Evolutionary conservation across 2,888 invertebrate species (phyloP), one percentile per base, ranked within the genome.

Genomic region (Melinaea marsaeus): DNA sequence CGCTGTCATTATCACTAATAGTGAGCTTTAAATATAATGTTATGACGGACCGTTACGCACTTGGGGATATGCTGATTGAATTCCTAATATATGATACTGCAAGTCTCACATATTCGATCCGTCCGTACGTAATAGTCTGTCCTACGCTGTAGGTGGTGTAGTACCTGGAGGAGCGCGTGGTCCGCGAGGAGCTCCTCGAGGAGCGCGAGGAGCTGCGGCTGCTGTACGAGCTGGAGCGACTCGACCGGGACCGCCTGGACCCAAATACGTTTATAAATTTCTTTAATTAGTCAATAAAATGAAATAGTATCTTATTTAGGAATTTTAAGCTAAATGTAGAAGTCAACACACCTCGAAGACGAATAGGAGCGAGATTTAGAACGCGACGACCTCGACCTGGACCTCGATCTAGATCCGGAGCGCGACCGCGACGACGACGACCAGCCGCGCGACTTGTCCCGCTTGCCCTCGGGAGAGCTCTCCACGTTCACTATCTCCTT

Each of bases 221-320:
- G 78, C 86, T 90, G 80, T 92, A 93, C 4, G 93, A 93, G 70
- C 91, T 91, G 59, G 88, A 89, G 4, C 90, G 84, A 57, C 82
- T 83, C 7, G 90, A 87, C 2, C 86, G 84, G 22, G 89, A 88
- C 2, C 86, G 79, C 47, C 88, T 88, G 79, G 0, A 74, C 72
- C 63, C 35, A 42, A 47, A n/a, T n/a, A 51, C 35, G 33, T 2
- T 51, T 22, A 22, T 22, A 22, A 22, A 46, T 46, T 32, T 13
- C 6, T 51, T 51, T 51, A 32, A 32, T 32, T 1, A 22, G 7
- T 22, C 32, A 7, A 51, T 32, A 32, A 6, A 1, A 32, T 11
- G n/a, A 32, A 51, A 7, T n/a, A 32, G 2, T 51, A 2, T 32
- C 6, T 32, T 51, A 22, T 22, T 22, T 22, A 22, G 32, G 7